Evolutionary conservation across 2,797 vertebrate genomes (phyloP), one percentile per base, ranked within the genome.

Genomic region (Cyclopterus lumpus): DNA sequence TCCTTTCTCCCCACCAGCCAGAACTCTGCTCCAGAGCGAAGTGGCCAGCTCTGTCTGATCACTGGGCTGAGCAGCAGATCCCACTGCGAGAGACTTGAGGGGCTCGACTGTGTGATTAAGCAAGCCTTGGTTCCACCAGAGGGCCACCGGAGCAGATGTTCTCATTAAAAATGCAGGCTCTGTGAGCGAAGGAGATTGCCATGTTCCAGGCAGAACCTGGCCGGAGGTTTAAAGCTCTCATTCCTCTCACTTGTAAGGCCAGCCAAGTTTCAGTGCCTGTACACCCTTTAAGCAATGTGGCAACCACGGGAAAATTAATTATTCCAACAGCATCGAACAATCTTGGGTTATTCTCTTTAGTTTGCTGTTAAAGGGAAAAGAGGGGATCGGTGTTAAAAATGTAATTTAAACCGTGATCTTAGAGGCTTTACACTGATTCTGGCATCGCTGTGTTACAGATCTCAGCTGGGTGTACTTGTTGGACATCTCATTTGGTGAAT

Each of bases 161-260:
- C 93, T 95, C 93, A 95, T 95, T 93, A 95, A 95, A 95, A 94
- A 96, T 95, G 94, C 93, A 95, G 91, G 87, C 92, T 88, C 85
- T 90, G 85, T 82, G 90, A 92, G 88, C 84, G 89, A 92, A 92
- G 86, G 88, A 92, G 92, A 93, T 92, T 92, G 88, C 88, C 89
- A 92, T 90, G 82, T 93, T 93, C 88, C 89, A 93, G 90, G 86
- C 89, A 93, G 88, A 92, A 94, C 91, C 92, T 92, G 92, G 93
- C 91, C 85, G 88, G 91, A 89, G 88, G 91, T 95, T 94, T 93
- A 91, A 92, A 93, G 92, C 89, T 86, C 91, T 93, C 89, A 82
- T 91, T 92, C 91, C 86, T 85, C 88, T 90, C 89, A 68, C 85
- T 88, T 80, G 83, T 84, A 66, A 87, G 85, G 83, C 91, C 91